These are phyloP conservation scores for Anarhynchus alexandrinus DNA, from an alignment of 2,113 vertebrate genomes.

Conservation along the genomic window DNA sequence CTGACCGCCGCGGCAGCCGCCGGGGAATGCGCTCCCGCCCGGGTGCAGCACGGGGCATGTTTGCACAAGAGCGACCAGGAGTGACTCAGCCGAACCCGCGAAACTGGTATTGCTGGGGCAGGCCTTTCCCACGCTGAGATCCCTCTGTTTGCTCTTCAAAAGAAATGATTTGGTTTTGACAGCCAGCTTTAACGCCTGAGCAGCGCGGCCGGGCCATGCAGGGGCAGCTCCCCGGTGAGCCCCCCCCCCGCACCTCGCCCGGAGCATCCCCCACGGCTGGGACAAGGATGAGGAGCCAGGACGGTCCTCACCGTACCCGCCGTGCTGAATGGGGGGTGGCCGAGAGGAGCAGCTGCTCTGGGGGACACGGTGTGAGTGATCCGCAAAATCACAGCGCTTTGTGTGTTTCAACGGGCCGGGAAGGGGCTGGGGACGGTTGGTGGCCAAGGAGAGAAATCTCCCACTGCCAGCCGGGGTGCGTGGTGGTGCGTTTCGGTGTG, in stretches of 20 bases:
- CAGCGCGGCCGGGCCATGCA: accelerated
- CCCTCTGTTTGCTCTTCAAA: background rate
- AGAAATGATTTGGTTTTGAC: accelerated
- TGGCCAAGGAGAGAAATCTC: too few species aligned
- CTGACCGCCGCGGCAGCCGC: background rate
- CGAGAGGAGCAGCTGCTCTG: background rate
- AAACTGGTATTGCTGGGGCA: background rate
- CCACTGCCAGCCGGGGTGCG: background rate
- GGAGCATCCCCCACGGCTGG: background rate
- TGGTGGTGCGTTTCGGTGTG: background rate
- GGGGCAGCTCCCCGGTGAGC: background rate
- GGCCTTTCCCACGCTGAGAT: background rate
- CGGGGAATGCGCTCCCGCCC: accelerated
- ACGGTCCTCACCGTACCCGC: accelerated
- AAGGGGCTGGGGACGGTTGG: background rate
- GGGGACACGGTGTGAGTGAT: accelerated
- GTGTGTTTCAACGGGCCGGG: background rate
- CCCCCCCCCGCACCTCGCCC: accelerated
- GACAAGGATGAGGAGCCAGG: background rate
- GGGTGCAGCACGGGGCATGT: background rate
- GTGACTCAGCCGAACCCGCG: background rate
- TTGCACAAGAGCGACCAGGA: background rate
- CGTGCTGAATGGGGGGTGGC: accelerated
- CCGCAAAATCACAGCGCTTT: background rate
- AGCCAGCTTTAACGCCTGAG: accelerated